These are phyloP conservation scores for Zonotrichia albicollis DNA, from an alignment of 2,797 vertebrate genomes.

Conservation along the genomic window DNA sequence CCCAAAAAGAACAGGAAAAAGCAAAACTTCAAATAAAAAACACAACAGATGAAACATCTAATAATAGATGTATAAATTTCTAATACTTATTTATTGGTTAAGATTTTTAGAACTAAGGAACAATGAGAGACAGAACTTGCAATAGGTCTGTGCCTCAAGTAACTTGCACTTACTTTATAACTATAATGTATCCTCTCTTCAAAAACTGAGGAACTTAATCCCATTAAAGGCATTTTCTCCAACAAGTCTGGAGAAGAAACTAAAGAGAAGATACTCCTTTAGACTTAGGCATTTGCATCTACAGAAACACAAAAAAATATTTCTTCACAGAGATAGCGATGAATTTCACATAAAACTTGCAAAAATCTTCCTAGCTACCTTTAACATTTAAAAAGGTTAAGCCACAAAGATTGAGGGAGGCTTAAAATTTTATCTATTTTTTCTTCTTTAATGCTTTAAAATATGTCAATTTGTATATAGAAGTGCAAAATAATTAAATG, in stretches of 20 bases:
- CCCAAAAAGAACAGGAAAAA: background rate
- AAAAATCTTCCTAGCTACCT: background rate
- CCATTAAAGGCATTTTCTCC: background rate
- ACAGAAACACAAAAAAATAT: background rate
- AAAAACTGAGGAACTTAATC: background rate
- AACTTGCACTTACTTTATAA: background rate
- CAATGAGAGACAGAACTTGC: background rate
- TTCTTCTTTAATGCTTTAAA: background rate
- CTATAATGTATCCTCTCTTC: background rate
- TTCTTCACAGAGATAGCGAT: background rate
- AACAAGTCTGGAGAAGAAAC: background rate
- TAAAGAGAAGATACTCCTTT: background rate
- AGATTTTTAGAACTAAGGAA: background rate
- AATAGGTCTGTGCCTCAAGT: background rate
- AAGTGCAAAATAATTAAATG: background rate
- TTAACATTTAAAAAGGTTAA: background rate
- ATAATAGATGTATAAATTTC: background rate
- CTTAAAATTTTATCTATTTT: background rate
- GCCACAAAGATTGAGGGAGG: background rate
- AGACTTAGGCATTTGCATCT: background rate
- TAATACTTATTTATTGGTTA: background rate
- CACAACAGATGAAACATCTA: background rate
- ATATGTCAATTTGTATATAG: background rate
- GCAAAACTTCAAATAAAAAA: background rate
- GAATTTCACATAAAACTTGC: background rate